A percentile compares a stretch with the other conserved stretches of the same genome.
phyloP scores from a whole-genome alignment of 2,888 invertebrate species.

The Spodoptera picta region DNA sequence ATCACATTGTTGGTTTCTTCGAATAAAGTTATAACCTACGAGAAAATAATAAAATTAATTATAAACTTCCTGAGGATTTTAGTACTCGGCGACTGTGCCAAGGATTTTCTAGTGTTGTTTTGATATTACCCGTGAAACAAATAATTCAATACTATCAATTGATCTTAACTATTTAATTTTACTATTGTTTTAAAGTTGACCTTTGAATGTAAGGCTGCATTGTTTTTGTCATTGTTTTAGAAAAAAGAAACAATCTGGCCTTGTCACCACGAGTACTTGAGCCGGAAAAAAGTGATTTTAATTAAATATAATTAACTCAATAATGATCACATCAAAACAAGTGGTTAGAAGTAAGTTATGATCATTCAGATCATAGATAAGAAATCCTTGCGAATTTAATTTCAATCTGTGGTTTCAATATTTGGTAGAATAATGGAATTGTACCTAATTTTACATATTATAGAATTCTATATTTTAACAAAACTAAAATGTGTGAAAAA shows the following conservation, averaged over 20 bases:
- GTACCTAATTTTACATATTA: too few species aligned
- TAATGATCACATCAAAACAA: constrained; percentile 16
- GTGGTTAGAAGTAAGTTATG: too few species aligned
- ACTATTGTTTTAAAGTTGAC: constrained; percentile 74
- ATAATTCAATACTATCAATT: constrained; percentile 73
- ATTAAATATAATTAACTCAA: constrained; percentile 28
- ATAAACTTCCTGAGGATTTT: constrained; percentile 72
- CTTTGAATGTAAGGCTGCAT: constrained; percentile 65
- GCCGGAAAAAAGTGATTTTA: constrained; percentile 51
- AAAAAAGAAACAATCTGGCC: constrained; percentile 53
- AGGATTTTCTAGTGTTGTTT: constrained; percentile 68
- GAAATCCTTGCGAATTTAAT: too few species aligned
- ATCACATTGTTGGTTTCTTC: too few species aligned
- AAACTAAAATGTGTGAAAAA: too few species aligned
- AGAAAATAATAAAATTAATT: constrained; percentile 20
- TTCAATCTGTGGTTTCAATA: too few species aligned
- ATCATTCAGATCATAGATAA: too few species aligned
- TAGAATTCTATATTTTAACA: too few species aligned
- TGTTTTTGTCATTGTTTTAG: constrained; percentile 62
- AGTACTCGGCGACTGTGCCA: constrained; percentile 73
- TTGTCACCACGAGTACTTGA: constrained; percentile 45
- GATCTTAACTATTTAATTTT: constrained; percentile 71
- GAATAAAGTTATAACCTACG: too few species aligned
- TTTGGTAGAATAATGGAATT: too few species aligned
- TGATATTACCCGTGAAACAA: constrained; percentile 71